Percentiles rank a stretch among this genome's conserved stretches.
These are phyloP conservation scores for Leptoclinus maculatus DNA, from an alignment of 2,797 vertebrate species.

Conservation along the genomic window DNA sequence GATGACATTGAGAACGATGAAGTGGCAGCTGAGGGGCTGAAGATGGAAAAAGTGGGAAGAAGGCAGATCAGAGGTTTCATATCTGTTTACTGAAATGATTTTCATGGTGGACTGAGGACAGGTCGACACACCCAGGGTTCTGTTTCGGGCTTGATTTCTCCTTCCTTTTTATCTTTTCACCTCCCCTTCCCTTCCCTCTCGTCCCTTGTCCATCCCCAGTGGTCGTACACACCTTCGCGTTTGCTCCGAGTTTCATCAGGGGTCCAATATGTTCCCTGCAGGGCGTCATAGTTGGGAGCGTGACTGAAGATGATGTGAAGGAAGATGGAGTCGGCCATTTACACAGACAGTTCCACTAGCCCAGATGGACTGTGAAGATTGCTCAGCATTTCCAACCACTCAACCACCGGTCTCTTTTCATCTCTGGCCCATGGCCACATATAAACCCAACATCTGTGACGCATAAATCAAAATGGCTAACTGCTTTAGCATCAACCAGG, in stretches of 20 bases:
- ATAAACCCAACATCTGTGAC: constrained; percentile 65
- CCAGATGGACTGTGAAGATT: constrained; percentile 63
- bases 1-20: constrained; percentile 6
- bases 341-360: constrained; percentile 26
- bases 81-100: constrained; percentile 49
- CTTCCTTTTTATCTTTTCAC: constrained; percentile 8
- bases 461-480: constrained; percentile 52
- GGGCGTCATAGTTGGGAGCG: neutral
- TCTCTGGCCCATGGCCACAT: constrained; percentile 51
- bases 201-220: neutral
- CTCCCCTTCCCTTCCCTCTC: neutral
- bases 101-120: constrained; percentile 16
- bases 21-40: constrained; percentile 27
- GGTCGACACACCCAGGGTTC: constrained; percentile 13
- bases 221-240: neutral
- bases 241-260: constrained; percentile 55
- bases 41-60: neutral
- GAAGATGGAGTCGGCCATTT: constrained; percentile 32
- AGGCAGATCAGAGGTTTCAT: constrained; percentile 39
- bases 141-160: constrained; percentile 11
- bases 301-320: constrained; percentile 26
- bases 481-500: constrained; percentile 30
- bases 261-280: constrained; percentile 35
- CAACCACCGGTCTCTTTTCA: constrained; percentile 53
- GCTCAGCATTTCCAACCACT: constrained; percentile 57